Evolutionary conservation across 2,797 vertebrate species (phyloP).

Genomic region (Lacerta viridis): DNA sequence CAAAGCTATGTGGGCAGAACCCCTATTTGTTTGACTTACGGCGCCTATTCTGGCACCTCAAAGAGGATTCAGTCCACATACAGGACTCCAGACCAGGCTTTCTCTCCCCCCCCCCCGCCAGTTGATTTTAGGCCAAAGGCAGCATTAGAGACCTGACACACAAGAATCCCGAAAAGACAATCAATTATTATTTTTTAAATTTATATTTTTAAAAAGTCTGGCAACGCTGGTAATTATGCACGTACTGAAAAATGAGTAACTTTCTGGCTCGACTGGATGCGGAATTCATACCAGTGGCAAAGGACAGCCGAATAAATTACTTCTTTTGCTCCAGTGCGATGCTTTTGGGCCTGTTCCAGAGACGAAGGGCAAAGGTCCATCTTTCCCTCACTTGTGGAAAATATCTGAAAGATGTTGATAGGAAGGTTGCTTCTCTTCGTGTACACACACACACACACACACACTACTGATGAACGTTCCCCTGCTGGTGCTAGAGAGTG

Average conservation of each 20-base stretch:
- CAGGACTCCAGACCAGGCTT: slow-evolving; percentile 46
- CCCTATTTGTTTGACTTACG: background rate
- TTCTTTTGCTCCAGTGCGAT: slow-evolving; percentile 27
- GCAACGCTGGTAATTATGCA: slow-evolving; percentile 46
- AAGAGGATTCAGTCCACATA: background rate
- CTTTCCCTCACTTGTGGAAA: slow-evolving; percentile 19
- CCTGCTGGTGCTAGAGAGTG: background rate
- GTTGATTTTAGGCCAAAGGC: slow-evolving; percentile 62
- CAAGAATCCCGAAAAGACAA: slow-evolving; percentile 54
- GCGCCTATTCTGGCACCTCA: background rate
- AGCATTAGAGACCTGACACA: slow-evolving; percentile 47
- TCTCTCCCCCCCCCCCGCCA: background rate
- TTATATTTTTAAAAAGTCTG: slow-evolving; percentile 52
- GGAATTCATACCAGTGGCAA: slow-evolving; percentile 57
- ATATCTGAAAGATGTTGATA: slow-evolving; percentile 11
- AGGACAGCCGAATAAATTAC: slow-evolving; percentile 65
- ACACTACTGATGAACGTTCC: background rate
- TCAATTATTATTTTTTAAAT: slow-evolving; percentile 31
- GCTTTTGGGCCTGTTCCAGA: slow-evolving; percentile 13
- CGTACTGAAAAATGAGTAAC: slow-evolving; percentile 49
- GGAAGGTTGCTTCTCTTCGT: background rate
- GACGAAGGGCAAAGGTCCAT: slow-evolving; percentile 14
- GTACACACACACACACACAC: background rate
- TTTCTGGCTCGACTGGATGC: slow-evolving; percentile 49
- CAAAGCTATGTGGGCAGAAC: background rate